phyloP scores from a whole-genome alignment of 2,888 invertebrate species.

The Acronicta aceris region DNA sequence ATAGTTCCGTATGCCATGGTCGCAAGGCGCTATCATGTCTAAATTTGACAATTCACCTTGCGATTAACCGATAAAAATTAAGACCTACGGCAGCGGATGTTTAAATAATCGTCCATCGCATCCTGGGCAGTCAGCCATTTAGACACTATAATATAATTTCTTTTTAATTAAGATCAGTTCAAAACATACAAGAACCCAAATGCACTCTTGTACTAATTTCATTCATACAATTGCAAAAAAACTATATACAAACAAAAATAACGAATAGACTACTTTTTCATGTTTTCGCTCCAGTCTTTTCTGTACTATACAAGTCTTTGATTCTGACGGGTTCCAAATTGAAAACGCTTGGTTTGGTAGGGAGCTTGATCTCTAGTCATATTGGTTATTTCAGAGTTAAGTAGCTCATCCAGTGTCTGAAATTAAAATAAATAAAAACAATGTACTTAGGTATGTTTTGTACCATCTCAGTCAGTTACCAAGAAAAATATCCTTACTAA shows the following conservation, averaged over 20 bases:
- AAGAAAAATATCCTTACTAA: too few relatives aligned
- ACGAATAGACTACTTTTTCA: constrained; percentile 24
- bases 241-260: constrained; percentile 44
- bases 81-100: too few relatives aligned
- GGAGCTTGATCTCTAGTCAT: constrained; percentile 56
- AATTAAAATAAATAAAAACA: constrained; percentile 34
- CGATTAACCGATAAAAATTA: too few relatives aligned
- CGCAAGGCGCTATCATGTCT: too few relatives aligned
- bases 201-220: not conserved
- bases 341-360: constrained; percentile 60
- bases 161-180: not conserved
- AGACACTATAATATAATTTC: not conserved
- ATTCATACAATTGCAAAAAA: constrained; percentile 31
- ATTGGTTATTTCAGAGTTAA: constrained; percentile 71
- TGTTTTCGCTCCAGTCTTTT: constrained; percentile 1
- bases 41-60: too few relatives aligned
- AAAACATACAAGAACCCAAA: not conserved
- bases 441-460: too few relatives aligned
- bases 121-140: not conserved
- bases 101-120: too few relatives aligned
- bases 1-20: too few relatives aligned
- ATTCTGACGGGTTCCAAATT: constrained; percentile 65
- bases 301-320: constrained; percentile 46
- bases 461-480: too few relatives aligned
- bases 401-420: constrained; percentile 74